Conservation (phyloP, 1,140 invertebrate species). For the Drosophila elegans region DNA sequence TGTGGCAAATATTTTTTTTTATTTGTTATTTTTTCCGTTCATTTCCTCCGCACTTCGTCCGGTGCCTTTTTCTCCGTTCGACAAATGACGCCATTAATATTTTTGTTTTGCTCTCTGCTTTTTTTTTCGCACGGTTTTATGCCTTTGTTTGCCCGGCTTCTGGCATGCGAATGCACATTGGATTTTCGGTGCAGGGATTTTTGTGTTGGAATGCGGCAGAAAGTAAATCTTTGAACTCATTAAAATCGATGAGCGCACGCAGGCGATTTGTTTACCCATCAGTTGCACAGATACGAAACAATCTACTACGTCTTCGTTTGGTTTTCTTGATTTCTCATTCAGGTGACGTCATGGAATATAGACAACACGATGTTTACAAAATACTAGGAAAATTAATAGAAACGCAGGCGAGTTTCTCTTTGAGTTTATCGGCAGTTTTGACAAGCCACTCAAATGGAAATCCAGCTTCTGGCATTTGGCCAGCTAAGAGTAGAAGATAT, state of each 20-base stretch:
- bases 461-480: not conserved
- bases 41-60: conserved; percentile 28
- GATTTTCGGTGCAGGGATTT: conserved; percentile 47
- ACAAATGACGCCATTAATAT: conserved; percentile 80
- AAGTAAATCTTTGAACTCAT: conserved; percentile 83
- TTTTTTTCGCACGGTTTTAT: conserved; percentile 25
- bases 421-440: conserved; percentile 23
- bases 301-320: conserved; percentile 24
- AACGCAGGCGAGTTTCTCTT: conserved; percentile 3
- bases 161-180: conserved; percentile 66
- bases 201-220: conserved; percentile 67
- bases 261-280: conserved; percentile 70
- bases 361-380: conserved; percentile 33
- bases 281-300: conserved; percentile 53
- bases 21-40: conserved; percentile 41
- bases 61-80: conserved; percentile 33
- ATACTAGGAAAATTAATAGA: conserved; percentile 24
- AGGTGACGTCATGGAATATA: conserved; percentile 12
- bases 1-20: conserved; percentile 34
- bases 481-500: not conserved
- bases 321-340: not conserved
- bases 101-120: conserved; percentile 36
- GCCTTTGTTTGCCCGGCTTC: conserved; percentile 28
- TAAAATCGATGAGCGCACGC: conserved; percentile 82
- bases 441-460: conserved; percentile 13